phyloP scores from a whole-genome alignment of 2,113 vertebrate genomes.

The Bos indicus region DNA sequence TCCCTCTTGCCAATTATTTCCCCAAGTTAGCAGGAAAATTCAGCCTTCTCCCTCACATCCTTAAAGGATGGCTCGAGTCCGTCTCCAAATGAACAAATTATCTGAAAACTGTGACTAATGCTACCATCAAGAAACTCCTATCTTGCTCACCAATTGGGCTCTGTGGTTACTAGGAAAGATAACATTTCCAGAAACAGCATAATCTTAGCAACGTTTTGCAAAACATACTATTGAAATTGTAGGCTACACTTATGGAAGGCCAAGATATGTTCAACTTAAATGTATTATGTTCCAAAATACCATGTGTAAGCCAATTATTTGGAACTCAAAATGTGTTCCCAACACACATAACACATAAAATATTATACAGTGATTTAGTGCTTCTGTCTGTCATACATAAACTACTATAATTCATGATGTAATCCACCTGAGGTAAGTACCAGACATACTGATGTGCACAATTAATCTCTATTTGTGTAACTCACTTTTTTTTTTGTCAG shows the following conservation, averaged over 20 bases:
- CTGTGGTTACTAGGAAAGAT: neutral
- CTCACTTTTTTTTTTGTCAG: neutral
- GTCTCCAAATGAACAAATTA: neutral
- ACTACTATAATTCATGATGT: neutral
- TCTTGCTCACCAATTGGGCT: neutral
- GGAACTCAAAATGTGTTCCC: neutral
- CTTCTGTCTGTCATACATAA: neutral
- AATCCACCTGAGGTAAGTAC: neutral
- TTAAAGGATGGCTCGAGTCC: neutral
- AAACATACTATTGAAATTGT: neutral
- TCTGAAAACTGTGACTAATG: neutral
- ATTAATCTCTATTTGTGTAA: neutral
- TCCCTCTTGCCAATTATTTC: conserved; percentile 5
- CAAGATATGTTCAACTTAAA: neutral
- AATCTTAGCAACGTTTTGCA: neutral
- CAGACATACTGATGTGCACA: neutral
- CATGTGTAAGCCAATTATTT: neutral
- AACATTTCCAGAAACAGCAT: conserved; percentile 31
- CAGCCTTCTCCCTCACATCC: neutral
- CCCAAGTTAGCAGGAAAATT: neutral
- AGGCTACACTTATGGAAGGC: neutral
- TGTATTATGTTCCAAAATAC: neutral
- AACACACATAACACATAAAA: neutral
- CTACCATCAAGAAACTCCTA: neutral
- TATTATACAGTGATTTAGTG: neutral